Percentiles rank a stretch among this genome's conserved stretches.
phyloP scores from a whole-genome alignment of 2,797 vertebrate genomes.

The Salarias fasciatus region DNA sequence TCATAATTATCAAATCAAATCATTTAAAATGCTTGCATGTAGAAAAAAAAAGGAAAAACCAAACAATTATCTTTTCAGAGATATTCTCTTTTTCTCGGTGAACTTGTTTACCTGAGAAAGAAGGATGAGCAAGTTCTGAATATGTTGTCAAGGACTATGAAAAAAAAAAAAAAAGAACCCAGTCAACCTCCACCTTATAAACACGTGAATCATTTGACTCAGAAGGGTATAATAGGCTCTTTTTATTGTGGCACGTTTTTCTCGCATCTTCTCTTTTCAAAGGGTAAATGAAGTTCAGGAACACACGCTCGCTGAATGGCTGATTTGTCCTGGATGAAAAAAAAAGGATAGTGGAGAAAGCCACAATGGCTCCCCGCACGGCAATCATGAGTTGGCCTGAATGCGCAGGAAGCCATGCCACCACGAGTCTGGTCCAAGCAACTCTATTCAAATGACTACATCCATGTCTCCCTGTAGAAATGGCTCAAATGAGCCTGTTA shows the following conservation, averaged over 20 bases:
- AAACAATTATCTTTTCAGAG: too few species aligned
- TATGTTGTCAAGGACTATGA: conserved; percentile 27
- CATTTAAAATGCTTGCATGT: too few species aligned
- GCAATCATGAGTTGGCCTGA: conserved; percentile 70
- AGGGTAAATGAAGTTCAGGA: conserved; percentile 62
- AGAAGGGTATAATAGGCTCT: conserved; percentile 36
- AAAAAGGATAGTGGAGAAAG: conserved; percentile 51
- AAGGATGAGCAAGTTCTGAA: not conserved
- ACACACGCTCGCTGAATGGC: conserved; percentile 51
- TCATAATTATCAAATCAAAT: too few species aligned
- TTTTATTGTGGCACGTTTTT: conserved; percentile 42
- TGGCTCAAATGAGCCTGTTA: conserved; percentile 81
- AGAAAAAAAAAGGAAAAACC: too few species aligned
- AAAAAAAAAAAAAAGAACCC: not conserved
- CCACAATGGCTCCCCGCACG: conserved; percentile 63
- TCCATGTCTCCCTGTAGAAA: conserved; percentile 73
- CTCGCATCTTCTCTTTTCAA: conserved; percentile 45
- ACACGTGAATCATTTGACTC: conserved; percentile 33
- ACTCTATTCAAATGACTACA: conserved; percentile 77
- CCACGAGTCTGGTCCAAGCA: conserved; percentile 71
- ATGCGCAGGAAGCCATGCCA: conserved; percentile 76
- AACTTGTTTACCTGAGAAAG: too few species aligned
- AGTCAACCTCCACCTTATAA: conserved; percentile 12
- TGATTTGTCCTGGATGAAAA: conserved; percentile 56
- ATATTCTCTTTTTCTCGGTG: too few species aligned